These are phyloP conservation scores for Acleris holmiana DNA, from an alignment of 2,888 invertebrate genomes.

Conservation along the genomic window DNA sequence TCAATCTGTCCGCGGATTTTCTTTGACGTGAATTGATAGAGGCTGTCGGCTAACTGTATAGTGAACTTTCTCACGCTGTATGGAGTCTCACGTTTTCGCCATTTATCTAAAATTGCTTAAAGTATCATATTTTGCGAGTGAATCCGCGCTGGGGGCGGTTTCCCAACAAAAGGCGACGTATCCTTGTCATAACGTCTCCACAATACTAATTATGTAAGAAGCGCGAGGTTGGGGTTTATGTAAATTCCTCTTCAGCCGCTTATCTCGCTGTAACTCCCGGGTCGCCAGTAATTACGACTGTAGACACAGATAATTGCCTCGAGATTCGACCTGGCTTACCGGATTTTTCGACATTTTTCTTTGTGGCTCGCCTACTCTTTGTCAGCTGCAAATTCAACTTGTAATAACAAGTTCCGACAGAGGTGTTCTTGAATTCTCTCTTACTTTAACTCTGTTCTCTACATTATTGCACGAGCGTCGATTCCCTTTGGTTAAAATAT, in stretches of 20 bases:
- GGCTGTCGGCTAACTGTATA: conserved; percentile 39
- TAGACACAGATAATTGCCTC: conserved; percentile 65
- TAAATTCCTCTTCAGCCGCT: conserved; percentile 52
- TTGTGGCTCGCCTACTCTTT: conserved; percentile 22
- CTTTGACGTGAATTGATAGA: conserved; percentile 42
- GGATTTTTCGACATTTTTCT: conserved; percentile 23
- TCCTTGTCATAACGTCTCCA: conserved; percentile 37
- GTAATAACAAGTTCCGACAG: conserved; percentile 22
- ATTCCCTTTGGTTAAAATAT: no score
- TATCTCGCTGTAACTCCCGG: conserved; percentile 55
- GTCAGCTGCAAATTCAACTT: conserved; percentile 24
- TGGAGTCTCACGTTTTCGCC: conserved; percentile 13
- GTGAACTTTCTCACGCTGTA: conserved; percentile 22
- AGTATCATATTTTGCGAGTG: conserved; percentile 33
- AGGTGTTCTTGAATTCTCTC: conserved; percentile 6
- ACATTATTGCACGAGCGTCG: not conserved
- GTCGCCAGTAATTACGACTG: conserved; percentile 61
- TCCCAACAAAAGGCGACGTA: conserved; percentile 33
- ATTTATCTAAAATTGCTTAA: conserved; percentile 19
- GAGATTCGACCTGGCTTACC: conserved; percentile 52
- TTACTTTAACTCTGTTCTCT: conserved; percentile 1
- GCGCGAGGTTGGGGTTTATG: conserved; percentile 47
- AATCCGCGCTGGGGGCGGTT: conserved; percentile 35
- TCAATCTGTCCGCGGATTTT: conserved; percentile 54
- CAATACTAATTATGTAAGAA: conserved; percentile 50